Base-by-base conservation (phyloP, 1,140 invertebrate genomes). In the Hestina assimilis region DNA sequence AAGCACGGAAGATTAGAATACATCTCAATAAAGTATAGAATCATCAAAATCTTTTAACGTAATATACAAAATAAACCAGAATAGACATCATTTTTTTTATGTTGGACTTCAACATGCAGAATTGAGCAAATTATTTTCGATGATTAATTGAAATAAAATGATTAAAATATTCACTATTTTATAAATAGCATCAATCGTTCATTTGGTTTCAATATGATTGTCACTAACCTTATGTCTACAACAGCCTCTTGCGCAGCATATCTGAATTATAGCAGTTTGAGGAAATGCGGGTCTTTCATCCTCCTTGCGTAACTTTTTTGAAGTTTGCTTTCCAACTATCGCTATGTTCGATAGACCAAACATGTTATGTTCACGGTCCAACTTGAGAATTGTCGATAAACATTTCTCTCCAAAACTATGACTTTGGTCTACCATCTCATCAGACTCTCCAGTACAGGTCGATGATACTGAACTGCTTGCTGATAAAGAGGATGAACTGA, bases 281-380 rank as follows among this genome's bases (percentile, higher is more conserved):
- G 71, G 79, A 33, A 86, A 86, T 19, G 67, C 78, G 0, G 83
- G 65, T 41, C 58, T 75, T 2, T 71, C 69, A 15, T 79, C 75
- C 6, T 75, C 63, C 46, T 83, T 83, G 9, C 58, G 60, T 15
- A 51, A 66, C 24, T 69, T 73, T 40, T 65, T 71, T 6, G 70
- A 75, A 35, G 59, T 48, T 8, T 66, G 73, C 35, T 71, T 50
- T 23, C 66, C 71, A 38, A 76, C 68, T 0, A 83, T 81, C 6
- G 79, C 63, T 24, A 83, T 83, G 50, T 80, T 83, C 1, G 83
- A 82, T 38, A 86, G 11, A 4, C 83, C 81, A 56, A 83, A 86
- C 69, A 87, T 63, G 12, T 83, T 87, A 19, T 87, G 78, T 41
- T 84, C 81, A 60, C 66, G 72, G 52, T 87, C 79, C 19, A 87